A percentile compares a stretch with the other conserved stretches of the same genome.
phyloP scores from a whole-genome alignment of 2,113 vertebrate genomes.

The Xiphophorus couchianus region DNA sequence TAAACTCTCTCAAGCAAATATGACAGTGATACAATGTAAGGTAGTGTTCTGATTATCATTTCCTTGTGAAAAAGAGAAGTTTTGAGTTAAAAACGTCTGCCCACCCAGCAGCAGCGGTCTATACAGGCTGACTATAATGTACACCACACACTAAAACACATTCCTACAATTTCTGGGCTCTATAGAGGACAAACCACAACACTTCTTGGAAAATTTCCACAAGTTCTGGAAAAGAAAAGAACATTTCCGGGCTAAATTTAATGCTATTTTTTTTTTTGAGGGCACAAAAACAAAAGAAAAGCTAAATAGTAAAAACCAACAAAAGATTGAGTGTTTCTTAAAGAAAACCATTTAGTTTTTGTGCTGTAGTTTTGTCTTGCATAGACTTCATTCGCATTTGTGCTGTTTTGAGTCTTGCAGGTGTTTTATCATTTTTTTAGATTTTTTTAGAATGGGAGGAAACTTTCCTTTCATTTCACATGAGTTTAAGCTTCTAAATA shows the following conservation, averaged over 20 bases:
- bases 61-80: background rate
- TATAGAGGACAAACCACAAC: conserved; percentile 25
- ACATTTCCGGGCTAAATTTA: conserved; percentile 9
- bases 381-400: background rate
- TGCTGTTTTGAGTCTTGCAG: background rate
- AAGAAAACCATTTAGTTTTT: conserved; percentile 8
- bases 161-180: conserved; percentile 43
- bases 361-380: background rate
- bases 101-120: conserved; percentile 14
- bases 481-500: background rate
- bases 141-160: conserved; percentile 43
- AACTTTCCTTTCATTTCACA: background rate
- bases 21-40: conserved; percentile 4
- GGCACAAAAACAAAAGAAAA: conserved; percentile 28
- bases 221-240: background rate
- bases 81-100: conserved; percentile 20
- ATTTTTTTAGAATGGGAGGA: background rate
- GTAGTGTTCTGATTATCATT: conserved; percentile 5
- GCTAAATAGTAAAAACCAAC: conserved; percentile 6
- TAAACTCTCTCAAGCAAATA: conserved; percentile 2
- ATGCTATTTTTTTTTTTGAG: background rate
- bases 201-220: conserved; percentile 2
- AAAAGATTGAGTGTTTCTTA: background rate
- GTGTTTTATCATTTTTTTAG: background rate
- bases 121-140: conserved; percentile 25